Evolutionary conservation across 1,140 invertebrate species (phyloP), one percentile per base, ranked within the genome.

Genomic region (Helicoverpa armigera): DNA sequence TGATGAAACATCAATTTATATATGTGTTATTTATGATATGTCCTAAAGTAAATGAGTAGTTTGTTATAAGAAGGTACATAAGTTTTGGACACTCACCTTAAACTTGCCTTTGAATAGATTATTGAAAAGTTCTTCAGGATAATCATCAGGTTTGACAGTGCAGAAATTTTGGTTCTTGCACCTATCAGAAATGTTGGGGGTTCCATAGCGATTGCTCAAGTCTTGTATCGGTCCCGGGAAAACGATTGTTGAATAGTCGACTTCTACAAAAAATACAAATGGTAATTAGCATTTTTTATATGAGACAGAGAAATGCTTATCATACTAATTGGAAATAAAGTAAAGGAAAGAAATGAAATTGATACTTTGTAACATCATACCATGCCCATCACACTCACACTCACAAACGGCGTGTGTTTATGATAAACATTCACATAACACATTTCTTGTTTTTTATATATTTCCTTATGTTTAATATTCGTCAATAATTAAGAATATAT

Each of bases 131-230:
- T 91, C 86, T 18, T 93, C 83, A 53, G 92, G 91, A 51, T 92
- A 94, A 35, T 90, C 85, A n/a, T 83, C 61, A 2, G 91, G 91
- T 48, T 89, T 93, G 2, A 91, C 70, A 0, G 87, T 89, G 69
- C 92, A 94, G 67, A 89, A 94, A 2, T 83, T 92, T 5, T 86
- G 82, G 16, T 83, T 65, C 67, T 83, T 86, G 69, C 92, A 94
- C 4, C 85, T 72, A 1, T 88, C 88, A 7, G 90, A 88, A 1
- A 88, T 75, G 0, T 86, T 83, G 2, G 14, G 61, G 23, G 60
- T 61, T 29, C 81, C 85, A 18, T 84, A 80, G 31, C 79, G 50
- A 29, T 80, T 82, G 23, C 13, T 54, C 9, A 75, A 23, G 0
- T 81, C 79, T 69, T 87, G 75, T 18, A 61, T 79, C 2, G 84